Percentiles rank a stretch among this genome's conserved stretches.
These are phyloP conservation scores for Wiebesia pumilae DNA, from an alignment of 1,140 invertebrate genomes.

Conservation along the genomic window DNA sequence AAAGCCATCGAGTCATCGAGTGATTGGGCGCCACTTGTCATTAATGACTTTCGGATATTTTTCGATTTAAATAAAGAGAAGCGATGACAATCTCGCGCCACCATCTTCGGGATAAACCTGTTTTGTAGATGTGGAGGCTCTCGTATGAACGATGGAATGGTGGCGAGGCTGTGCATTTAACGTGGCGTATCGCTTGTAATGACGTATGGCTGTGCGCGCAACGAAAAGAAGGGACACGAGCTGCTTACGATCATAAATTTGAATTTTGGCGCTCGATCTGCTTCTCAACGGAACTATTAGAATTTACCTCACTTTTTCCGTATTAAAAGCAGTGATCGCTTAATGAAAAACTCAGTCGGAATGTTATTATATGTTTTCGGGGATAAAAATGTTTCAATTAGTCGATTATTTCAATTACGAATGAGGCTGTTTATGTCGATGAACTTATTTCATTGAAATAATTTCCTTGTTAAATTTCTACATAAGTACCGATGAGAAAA, in stretches of 20 bases:
- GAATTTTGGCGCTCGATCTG: slow-evolving; percentile 15
- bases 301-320: neutral
- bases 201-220: neutral
- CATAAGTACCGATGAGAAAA: neutral
- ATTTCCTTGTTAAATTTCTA: neutral
- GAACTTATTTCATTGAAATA: neutral
- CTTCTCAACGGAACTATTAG: neutral
- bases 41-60: slow-evolving; percentile 68
- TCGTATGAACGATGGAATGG: neutral
- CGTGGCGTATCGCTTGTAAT: neutral
- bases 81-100: slow-evolving; percentile 66
- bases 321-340: slow-evolving; percentile 8
- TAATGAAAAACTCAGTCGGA: slow-evolving; percentile 22
- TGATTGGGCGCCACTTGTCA: slow-evolving; percentile 72
- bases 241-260: slow-evolving; percentile 51
- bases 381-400: slow-evolving; percentile 26
- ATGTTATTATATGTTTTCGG: too few relatives aligned
- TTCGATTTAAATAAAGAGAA: slow-evolving; percentile 69
- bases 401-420: neutral
- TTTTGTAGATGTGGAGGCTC: slow-evolving; percentile 4
- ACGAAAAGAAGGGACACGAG: neutral
- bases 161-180: neutral
- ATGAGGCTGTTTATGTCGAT: neutral
- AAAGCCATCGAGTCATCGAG: slow-evolving; percentile 69
- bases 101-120: slow-evolving; percentile 45